Evolutionary conservation across 2,888 invertebrate genomes (phyloP).

Genomic region (Ethmia dodecea): DNA sequence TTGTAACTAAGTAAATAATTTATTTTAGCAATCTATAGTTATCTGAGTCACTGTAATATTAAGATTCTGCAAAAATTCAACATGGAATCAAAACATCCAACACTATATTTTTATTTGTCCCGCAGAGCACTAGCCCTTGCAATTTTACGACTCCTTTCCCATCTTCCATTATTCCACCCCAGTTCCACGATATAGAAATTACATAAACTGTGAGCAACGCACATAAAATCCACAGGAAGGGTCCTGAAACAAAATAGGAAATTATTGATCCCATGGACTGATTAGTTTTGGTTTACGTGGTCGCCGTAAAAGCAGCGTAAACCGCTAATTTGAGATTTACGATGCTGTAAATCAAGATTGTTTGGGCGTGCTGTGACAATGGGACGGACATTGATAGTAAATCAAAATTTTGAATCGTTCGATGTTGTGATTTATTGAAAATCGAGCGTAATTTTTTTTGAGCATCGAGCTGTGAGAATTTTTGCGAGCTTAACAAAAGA

Average conservation of each 20-base stretch:
- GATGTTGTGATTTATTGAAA: too few species aligned
- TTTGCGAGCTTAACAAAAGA: too few species aligned
- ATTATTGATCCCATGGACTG: conserved; percentile 36
- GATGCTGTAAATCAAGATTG: conserved; percentile 52
- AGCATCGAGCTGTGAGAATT: too few species aligned
- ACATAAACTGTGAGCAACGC: conserved; percentile 18
- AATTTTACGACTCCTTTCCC: conserved; percentile 27
- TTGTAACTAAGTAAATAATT: too few species aligned
- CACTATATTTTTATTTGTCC: background rate
- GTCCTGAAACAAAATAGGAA: conserved; percentile 25
- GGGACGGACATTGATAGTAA: conserved; percentile 6
- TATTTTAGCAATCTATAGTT: too few species aligned
- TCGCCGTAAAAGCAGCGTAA: conserved; percentile 45
- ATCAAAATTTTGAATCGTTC: too few species aligned
- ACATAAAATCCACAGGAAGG: conserved; percentile 16
- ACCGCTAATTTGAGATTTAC: conserved; percentile 63
- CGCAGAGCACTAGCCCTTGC: background rate
- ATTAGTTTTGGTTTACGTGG: conserved; percentile 57
- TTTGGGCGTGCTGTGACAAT: conserved; percentile 46
- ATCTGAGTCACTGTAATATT: too few species aligned
- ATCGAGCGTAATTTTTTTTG: too few species aligned
- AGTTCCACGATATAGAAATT: conserved; percentile 18
- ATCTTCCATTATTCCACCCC: conserved; percentile 32
- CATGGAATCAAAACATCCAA: too few species aligned
- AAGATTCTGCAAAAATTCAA: too few species aligned